Evolutionary conservation across 2,113 vertebrate species (phyloP).

Genomic region (Galeopterus variegatus): DNA sequence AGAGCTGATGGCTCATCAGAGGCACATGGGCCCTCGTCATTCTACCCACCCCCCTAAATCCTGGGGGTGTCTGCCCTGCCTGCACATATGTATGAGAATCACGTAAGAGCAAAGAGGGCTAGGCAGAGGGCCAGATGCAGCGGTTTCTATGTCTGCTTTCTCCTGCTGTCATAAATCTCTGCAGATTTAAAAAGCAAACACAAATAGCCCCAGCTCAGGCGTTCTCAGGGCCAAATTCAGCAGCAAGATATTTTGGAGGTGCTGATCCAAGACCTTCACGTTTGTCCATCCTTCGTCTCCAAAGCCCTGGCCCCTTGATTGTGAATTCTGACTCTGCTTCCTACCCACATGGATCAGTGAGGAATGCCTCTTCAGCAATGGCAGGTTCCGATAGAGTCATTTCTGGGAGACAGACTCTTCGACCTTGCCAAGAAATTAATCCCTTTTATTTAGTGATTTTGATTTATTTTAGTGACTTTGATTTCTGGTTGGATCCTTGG

Average conservation of each 20-base stretch:
- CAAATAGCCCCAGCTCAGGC: not conserved
- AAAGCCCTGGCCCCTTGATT: not conserved
- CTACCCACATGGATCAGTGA: not conserved
- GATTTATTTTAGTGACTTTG: not conserved
- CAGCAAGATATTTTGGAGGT: slow-evolving; percentile 17
- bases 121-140: not conserved
- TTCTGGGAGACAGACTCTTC: not conserved
- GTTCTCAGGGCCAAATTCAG: not conserved
- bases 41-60: accelerated
- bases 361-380: not conserved
- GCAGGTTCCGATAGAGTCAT: not conserved
- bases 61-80: not conserved
- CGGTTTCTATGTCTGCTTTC: not conserved
- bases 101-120: no score
- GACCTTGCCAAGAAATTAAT: not conserved
- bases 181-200: not conserved
- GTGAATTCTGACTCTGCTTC: not conserved
- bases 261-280: not conserved
- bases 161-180: not conserved
- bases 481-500: not conserved
- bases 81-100: not conserved
- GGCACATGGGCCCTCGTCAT: not conserved
- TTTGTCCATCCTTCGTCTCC: not conserved
- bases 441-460: not conserved
- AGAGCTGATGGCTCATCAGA: not conserved